Conservation (phyloP, 2,113 vertebrate species). For the Osmerus mordax region DNA sequence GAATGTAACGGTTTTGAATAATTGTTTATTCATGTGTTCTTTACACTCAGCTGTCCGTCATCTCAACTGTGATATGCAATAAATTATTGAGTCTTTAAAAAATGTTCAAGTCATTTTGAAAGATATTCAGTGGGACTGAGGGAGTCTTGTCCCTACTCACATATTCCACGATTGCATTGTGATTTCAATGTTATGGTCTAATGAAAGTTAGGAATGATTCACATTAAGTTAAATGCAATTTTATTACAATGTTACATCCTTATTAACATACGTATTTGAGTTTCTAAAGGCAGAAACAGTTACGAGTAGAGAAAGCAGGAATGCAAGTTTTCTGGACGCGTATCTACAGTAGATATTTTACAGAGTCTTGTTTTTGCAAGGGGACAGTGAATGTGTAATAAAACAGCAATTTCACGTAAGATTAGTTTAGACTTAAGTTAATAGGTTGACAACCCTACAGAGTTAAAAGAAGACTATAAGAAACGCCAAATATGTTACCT, state of each 20-base stretch:
- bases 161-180: no score
- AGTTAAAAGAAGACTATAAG: constrained; percentile 1
- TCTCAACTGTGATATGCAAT: constrained; percentile 47
- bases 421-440: background rate
- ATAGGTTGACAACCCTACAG: constrained; percentile 21
- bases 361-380: background rate
- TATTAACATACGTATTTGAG: no score
- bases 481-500: background rate
- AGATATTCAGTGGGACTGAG: background rate
- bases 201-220: no score
- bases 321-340: no score
- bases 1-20: constrained; percentile 9
- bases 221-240: no score
- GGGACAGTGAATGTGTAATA: background rate
- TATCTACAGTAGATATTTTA: background rate
- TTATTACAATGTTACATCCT: no score
- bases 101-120: background rate
- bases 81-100: constrained; percentile 37
- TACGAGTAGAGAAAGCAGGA: no score
- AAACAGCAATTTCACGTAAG: constrained; percentile 7
- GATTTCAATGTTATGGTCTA: no score
- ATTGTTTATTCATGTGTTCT: constrained; percentile 15
- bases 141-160: no score
- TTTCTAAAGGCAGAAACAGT: no score
- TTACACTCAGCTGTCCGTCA: constrained; percentile 25